Percentiles rank a stretch among this genome's conserved stretches.
These are phyloP conservation scores for Ptyas mucosa DNA, from an alignment of 2,113 vertebrate species.

Conservation along the genomic window DNA sequence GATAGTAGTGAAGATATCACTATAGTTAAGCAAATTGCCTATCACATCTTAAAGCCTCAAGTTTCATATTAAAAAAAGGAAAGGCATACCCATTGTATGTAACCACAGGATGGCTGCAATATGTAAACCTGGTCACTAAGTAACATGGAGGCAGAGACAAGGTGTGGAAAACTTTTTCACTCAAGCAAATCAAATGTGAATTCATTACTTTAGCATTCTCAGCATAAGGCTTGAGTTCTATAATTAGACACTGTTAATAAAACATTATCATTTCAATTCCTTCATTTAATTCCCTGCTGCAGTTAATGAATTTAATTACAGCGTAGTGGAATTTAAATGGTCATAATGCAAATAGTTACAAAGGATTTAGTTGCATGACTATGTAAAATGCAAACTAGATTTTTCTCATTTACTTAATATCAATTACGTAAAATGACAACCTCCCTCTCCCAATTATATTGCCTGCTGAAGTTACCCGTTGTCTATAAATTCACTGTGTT, in stretches of 20 bases:
- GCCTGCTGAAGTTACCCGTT: conserved; percentile 6
- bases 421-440: not conserved
- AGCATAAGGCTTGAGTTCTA: conserved; percentile 2
- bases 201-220: conserved; percentile 17
- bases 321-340: conserved; percentile 19
- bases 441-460: not conserved
- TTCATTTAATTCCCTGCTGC: conserved; percentile 17
- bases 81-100: not conserved
- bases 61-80: not conserved
- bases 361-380: not conserved
- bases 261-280: conserved; percentile 21
- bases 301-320: conserved; percentile 32
- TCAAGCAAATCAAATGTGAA: conserved; percentile 10
- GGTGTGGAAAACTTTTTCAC: not conserved
- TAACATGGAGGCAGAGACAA: not conserved
- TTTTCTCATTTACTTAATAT: conserved; percentile 6
- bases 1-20: not conserved
- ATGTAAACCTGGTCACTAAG: not conserved
- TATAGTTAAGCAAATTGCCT: not conserved
- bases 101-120: not conserved
- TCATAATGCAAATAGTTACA: conserved; percentile 15
- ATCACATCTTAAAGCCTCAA: not conserved
- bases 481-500: not conserved
- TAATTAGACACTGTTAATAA: conserved; percentile 30
- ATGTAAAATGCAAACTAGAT: not conserved